Evolutionary conservation across 2,888 invertebrate genomes (phyloP).

Genomic region (Lamellibrachia columna): DNA sequence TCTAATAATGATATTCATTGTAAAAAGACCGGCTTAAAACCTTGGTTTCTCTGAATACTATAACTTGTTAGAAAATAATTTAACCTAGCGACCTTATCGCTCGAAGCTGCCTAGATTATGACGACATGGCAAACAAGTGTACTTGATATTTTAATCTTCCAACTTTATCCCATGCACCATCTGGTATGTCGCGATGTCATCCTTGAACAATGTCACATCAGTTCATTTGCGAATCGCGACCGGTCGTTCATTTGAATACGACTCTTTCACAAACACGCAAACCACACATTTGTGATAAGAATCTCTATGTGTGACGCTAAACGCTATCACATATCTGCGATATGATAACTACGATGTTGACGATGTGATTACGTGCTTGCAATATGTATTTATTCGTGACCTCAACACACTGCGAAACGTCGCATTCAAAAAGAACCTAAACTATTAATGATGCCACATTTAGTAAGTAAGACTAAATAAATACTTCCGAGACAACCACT

Average conservation of each 20-base stretch:
- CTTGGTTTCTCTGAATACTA: too few species aligned
- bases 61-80: too few species aligned
- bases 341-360: background rate
- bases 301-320: background rate
- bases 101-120: background rate
- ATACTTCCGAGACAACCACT: too few species aligned
- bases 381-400: too few species aligned
- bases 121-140: background rate
- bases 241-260: background rate
- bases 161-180: background rate
- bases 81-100: too few species aligned
- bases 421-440: too few species aligned
- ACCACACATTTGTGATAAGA: background rate
- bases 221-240: background rate
- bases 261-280: background rate
- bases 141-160: background rate
- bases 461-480: too few species aligned
- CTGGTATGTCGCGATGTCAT: background rate
- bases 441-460: too few species aligned
- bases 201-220: background rate
- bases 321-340: background rate
- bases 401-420: too few species aligned
- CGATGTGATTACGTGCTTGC: background rate
- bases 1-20: too few species aligned
- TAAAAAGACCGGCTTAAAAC: too few species aligned